Base-by-base conservation (phyloP, 2,113 vertebrate species). In the Apeltes quadracus region DNA sequence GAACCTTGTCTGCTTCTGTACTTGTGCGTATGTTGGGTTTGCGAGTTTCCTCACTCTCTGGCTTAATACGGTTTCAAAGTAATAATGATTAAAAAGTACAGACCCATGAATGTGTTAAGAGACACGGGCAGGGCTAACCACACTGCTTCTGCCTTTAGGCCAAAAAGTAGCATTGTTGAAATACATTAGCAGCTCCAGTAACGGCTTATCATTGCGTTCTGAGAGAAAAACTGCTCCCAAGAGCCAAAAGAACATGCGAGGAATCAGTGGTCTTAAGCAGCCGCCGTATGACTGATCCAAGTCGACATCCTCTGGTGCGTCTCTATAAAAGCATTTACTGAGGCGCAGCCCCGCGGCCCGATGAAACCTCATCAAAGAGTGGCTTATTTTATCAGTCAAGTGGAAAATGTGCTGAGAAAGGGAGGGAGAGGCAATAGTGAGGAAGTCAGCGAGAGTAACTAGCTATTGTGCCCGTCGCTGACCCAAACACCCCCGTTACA, bases 381-480 rank as follows among this genome's bases (percentile, higher is more conserved):
- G 87, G 87, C 90, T 92, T 90, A 92, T 89, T 92, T 90, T 88
- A 91, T 90, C 89, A 92, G 90, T 80, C 76, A 82, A 88, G 90
- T 91, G 89, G 89, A 93, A 93, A 93, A 92, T 90, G 90, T 90
- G 88, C 91, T 91, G 91, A 93, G 84, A 88, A 67, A 73, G 86
- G 85, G 79, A 61, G 79, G 50, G 76, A 61, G 83, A 39, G 82
- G 81, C 77, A 82, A 86, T 87, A 79, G 89, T 54, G 78, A 64
- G 87, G 75, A 88, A 86, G 90, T 90, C 85, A 83, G 84, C 76
- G 82, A 86, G 82, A 91, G 88, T 88, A 85, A 84, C 87, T 58
- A 68, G 82, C 89, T 57, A 83, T 89, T 91, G 90, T 88, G 86
- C 70, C 82, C 67, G 32, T 58, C 73, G 81, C 87, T 91, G 87